Evolutionary conservation across 2,888 invertebrate genomes (phyloP).

Genomic region (Mellilla xanthometata): DNA sequence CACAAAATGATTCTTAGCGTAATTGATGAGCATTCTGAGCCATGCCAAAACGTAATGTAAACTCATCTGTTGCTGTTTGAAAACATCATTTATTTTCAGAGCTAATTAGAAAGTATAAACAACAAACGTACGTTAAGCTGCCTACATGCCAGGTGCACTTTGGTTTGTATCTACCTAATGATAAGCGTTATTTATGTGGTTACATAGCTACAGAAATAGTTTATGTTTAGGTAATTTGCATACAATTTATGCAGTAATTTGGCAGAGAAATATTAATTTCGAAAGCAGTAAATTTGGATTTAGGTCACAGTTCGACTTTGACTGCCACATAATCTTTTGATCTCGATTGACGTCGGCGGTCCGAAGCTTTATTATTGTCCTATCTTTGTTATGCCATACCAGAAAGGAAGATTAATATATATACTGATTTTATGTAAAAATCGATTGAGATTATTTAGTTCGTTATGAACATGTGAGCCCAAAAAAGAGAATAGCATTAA

Average conservation of each 20-base stretch:
- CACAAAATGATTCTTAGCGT: background rate
- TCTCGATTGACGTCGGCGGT: conserved; percentile 21
- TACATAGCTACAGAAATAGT: conserved; percentile 5
- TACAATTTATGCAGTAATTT: conserved; percentile 26
- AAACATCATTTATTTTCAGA: conserved; percentile 5
- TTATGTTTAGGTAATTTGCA: conserved; percentile 4
- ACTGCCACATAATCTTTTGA: conserved; percentile 27
- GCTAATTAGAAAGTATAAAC: conserved; percentile 12
- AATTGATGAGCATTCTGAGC: conserved; percentile 3
- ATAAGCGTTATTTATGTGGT: conserved; percentile 8
- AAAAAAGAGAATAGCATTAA: too few species aligned
- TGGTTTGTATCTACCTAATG: conserved; percentile 4
- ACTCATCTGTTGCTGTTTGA: conserved; percentile 5
- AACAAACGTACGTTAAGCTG: background rate
- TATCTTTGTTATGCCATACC: background rate
- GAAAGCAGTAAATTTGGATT: conserved; percentile 28
- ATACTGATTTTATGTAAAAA: too few species aligned
- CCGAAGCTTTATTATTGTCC: background rate
- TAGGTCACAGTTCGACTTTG: conserved; percentile 24
- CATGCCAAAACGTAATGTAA: conserved; percentile 2
- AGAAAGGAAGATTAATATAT: too few species aligned
- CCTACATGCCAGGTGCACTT: conserved; percentile 2
- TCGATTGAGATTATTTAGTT: too few species aligned
- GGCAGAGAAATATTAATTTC: conserved; percentile 29
- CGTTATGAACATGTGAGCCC: too few species aligned